A percentile compares a stretch with the other conserved stretches of the same genome.
phyloP scores from a whole-genome alignment of 2,888 invertebrate genomes.

The Colostygia pectinataria region DNA sequence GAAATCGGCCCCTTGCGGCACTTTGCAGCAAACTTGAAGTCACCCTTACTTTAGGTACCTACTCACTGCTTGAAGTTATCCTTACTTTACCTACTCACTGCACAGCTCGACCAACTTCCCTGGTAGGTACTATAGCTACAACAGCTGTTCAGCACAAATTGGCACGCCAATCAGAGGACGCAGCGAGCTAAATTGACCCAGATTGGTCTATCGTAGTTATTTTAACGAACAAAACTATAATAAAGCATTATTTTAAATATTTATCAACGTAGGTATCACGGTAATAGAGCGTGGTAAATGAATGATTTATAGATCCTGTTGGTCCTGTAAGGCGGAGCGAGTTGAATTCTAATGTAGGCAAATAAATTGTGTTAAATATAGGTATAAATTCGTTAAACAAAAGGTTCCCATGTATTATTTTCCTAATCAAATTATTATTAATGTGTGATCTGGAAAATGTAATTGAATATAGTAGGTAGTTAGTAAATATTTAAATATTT shows the following conservation, averaged over 20 bases:
- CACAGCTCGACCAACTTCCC: too few species aligned
- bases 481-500: too few species aligned
- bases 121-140: neutral
- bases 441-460: conserved; percentile 5
- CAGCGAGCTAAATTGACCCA: conserved; percentile 10
- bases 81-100: too few species aligned
- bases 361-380: too few species aligned
- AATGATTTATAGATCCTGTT: conserved; percentile 21
- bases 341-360: conserved; percentile 32
- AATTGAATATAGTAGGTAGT: too few species aligned
- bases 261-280: conserved; percentile 6
- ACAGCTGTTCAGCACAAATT: conserved; percentile 15
- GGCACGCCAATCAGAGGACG: conserved; percentile 9
- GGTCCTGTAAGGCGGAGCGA: conserved; percentile 8
- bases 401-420: conserved; percentile 13
- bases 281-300: conserved; percentile 11
- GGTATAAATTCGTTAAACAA: too few species aligned
- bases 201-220: conserved; percentile 8
- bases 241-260: conserved; percentile 14
- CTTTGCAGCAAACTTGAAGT: too few species aligned
- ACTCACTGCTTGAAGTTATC: too few species aligned
- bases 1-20: too few species aligned
- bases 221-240: conserved; percentile 22
- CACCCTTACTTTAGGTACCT: too few species aligned
- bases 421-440: neutral